phyloP scores from a whole-genome alignment of 2,113 vertebrate species.

The Lanius collurio region DNA sequence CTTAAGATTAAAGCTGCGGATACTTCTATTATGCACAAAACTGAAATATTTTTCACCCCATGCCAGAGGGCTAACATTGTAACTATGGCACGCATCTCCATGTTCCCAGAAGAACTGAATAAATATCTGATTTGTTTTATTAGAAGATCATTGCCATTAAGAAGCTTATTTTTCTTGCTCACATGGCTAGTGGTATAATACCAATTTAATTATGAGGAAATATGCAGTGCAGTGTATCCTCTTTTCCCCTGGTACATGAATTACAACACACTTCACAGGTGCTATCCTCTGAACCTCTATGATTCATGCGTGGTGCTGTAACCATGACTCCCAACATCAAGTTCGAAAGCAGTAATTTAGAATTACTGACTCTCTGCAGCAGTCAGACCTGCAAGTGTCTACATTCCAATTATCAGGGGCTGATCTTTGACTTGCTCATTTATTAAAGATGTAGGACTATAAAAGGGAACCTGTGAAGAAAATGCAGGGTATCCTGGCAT shows the following conservation, averaged over 20 bases:
- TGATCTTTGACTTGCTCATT: conserved; percentile 35
- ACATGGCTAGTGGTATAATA: background rate
- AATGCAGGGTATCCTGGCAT: background rate
- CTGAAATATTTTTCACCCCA: background rate
- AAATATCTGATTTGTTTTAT: background rate
- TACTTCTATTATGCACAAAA: background rate
- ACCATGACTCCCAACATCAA: background rate
- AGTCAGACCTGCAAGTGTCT: background rate
- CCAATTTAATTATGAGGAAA: background rate
- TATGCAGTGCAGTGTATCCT: background rate
- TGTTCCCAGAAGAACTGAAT: background rate
- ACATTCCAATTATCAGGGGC: background rate
- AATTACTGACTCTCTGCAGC: background rate
- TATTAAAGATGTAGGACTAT: background rate
- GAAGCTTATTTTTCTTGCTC: background rate
- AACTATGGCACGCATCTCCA: background rate
- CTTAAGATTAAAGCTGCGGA: background rate
- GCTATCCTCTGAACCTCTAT: background rate
- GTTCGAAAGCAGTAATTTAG: background rate
- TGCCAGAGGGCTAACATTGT: background rate
- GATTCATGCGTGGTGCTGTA: background rate
- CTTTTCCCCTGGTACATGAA: background rate
- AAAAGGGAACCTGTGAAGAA: background rate
- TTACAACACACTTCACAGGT: background rate
- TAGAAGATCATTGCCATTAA: background rate